Conservation (phyloP, 2,113 vertebrate genomes). For the Oncorhynchus gorbuscha region DNA sequence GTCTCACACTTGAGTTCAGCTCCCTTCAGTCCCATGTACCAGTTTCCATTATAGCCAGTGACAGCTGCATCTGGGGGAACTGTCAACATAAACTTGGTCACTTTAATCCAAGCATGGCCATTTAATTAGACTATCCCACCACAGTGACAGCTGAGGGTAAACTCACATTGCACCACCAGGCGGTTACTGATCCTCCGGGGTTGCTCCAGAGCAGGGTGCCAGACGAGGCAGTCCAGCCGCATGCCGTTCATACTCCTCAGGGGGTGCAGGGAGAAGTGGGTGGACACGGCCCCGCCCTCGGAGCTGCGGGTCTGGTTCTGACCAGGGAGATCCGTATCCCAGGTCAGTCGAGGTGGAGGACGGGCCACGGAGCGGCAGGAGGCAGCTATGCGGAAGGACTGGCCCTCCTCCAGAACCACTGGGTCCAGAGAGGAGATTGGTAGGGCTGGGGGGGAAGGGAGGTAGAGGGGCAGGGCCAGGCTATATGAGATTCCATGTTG, state of each 20-base stretch:
- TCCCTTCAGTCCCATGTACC: slow-evolving; percentile 73
- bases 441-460: slow-evolving; percentile 39
- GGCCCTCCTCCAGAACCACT: slow-evolving; percentile 74
- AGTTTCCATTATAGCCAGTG: slow-evolving; percentile 61
- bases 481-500: background rate
- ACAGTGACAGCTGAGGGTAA: background rate
- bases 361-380: slow-evolving; percentile 82
- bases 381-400: slow-evolving; percentile 76
- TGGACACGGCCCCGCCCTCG: slow-evolving; percentile 75
- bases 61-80: slow-evolving; percentile 82
- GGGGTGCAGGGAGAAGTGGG: slow-evolving; percentile 81
- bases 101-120: background rate
- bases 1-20: slow-evolving; percentile 75
- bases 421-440: slow-evolving; percentile 72
- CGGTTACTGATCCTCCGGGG: slow-evolving; percentile 76
- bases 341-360: slow-evolving; percentile 77
- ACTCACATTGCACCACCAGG: slow-evolving; percentile 86
- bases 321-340: slow-evolving; percentile 83
- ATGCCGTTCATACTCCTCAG: slow-evolving; percentile 85
- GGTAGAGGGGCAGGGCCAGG: background rate
- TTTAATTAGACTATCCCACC: background rate
- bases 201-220: slow-evolving; percentile 78
- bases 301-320: slow-evolving; percentile 59
- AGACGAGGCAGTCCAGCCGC: slow-evolving; percentile 84
- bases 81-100: slow-evolving; percentile 53